phyloP scores from a whole-genome alignment of 1,140 invertebrate species.

The Amphibalanus amphitrite region DNA sequence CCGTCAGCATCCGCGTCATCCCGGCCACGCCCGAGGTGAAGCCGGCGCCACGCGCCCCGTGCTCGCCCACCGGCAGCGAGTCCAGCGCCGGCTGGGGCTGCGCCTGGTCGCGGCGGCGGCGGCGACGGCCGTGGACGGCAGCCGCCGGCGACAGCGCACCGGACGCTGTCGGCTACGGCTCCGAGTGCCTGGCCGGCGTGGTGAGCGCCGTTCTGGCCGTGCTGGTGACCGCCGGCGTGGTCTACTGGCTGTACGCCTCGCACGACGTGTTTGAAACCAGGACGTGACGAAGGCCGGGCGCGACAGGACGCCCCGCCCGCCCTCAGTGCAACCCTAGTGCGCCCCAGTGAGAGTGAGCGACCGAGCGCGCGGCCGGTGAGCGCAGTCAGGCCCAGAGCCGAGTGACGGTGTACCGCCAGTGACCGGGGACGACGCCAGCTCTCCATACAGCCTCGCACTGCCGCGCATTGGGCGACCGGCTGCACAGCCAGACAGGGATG shows the following conservation, averaged over 20 bases:
- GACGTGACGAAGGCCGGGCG: too few species aligned
- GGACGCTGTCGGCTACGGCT: not conserved
- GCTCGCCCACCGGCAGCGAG: not conserved
- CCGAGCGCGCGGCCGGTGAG: too few species aligned
- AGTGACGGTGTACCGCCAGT: too few species aligned
- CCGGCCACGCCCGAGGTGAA: not conserved
- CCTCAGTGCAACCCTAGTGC: too few species aligned
- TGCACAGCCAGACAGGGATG: too few species aligned
- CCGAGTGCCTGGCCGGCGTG: conserved; percentile 1
- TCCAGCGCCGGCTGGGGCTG: not conserved
- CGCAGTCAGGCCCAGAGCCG: too few species aligned
- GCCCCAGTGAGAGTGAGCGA: too few species aligned
- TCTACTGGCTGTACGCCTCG: not conserved
- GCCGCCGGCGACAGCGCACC: not conserved
- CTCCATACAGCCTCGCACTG: too few species aligned
- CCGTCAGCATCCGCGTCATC: not conserved
- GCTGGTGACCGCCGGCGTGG: not conserved
- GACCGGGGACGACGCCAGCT: too few species aligned
- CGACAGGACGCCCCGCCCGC: too few species aligned
- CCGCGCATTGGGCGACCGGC: too few species aligned
- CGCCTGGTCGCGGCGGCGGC: not conserved
- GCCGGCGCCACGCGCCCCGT: not conserved
- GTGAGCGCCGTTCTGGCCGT: not conserved
- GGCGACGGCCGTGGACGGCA: not conserved
- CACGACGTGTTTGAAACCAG: not conserved